phyloP scores from a whole-genome alignment of 2,113 vertebrate genomes.

The Nasalis larvatus region DNA sequence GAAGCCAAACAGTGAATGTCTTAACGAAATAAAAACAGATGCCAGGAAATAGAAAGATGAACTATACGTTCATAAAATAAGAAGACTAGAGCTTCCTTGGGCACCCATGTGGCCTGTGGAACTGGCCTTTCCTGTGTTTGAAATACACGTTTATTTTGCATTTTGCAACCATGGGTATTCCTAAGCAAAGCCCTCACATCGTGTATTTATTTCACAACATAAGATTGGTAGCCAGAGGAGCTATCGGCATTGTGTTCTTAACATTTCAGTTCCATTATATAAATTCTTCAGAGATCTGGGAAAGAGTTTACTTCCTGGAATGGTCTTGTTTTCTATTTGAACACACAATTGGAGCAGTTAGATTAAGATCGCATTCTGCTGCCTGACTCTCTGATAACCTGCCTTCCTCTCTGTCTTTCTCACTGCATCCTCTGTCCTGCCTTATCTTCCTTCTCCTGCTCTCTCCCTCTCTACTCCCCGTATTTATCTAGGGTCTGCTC shows the following conservation, averaged over 20 bases:
- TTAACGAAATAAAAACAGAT: background rate
- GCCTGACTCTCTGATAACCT: background rate
- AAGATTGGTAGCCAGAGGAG: background rate
- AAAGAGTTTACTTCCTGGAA: background rate
- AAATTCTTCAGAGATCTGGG: background rate
- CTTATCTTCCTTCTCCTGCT: background rate
- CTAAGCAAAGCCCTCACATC: background rate
- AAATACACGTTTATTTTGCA: rapidly evolving
- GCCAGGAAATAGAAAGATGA: background rate
- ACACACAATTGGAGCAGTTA: rapidly evolving
- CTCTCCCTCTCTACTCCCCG: too few species aligned
- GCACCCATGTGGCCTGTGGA: rapidly evolving
- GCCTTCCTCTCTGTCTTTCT: background rate
- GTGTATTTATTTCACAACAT: background rate
- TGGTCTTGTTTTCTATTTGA: background rate
- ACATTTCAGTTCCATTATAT: background rate
- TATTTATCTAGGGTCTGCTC: too few species aligned
- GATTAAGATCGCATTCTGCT: background rate
- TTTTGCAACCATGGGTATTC: background rate
- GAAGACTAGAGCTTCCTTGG: too few species aligned
- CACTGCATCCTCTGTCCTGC: too few species aligned
- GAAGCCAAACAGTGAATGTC: too few species aligned
- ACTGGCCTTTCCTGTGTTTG: too few species aligned
- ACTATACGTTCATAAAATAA: rapidly evolving
- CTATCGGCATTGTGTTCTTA: background rate